Conservation (phyloP, 2,888 invertebrate species). For the Sthenelais limicola region DNA sequence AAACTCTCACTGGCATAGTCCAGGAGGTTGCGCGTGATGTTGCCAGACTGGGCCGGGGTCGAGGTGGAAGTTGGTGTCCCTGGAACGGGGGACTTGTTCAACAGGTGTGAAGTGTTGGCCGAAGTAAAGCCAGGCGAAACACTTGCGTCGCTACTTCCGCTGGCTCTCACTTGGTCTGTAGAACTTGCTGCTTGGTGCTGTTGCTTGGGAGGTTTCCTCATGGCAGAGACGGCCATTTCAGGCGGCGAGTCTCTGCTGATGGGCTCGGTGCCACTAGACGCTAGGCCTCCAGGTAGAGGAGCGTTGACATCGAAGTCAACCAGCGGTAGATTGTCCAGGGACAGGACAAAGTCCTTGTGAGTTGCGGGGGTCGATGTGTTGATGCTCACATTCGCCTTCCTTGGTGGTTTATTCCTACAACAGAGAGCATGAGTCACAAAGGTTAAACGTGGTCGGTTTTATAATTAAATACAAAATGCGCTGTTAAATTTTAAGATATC, state of each 20-base stretch:
- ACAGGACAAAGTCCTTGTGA: neutral
- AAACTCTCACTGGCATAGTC: conserved; percentile 42
- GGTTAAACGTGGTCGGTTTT: too few species aligned
- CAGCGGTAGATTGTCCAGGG: conserved; percentile 5
- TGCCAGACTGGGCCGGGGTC: conserved; percentile 7
- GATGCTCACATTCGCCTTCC: neutral
- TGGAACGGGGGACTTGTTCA: conserved; percentile 2
- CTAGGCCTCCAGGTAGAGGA: conserved; percentile 15
- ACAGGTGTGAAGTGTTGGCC: conserved; percentile 7
- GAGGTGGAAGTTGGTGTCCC: conserved; percentile 13
- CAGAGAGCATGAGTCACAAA: neutral
- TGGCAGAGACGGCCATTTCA: neutral
- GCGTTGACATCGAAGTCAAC: conserved; percentile 7
- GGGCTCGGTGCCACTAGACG: conserved; percentile 7
- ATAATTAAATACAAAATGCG: too few species aligned
- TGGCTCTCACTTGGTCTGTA: too few species aligned
- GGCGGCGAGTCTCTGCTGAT: neutral
- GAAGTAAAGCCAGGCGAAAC: too few species aligned
- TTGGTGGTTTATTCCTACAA: neutral
- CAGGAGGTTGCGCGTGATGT: neutral
- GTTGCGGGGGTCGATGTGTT: neutral
- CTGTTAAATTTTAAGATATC: too few species aligned
- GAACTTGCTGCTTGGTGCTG: too few species aligned
- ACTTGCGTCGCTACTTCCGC: too few species aligned
- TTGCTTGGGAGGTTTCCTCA: neutral